These are phyloP conservation scores for Micropoecilia bifurca DNA, from an alignment of 2,797 vertebrate genomes.

Conservation along the genomic window DNA sequence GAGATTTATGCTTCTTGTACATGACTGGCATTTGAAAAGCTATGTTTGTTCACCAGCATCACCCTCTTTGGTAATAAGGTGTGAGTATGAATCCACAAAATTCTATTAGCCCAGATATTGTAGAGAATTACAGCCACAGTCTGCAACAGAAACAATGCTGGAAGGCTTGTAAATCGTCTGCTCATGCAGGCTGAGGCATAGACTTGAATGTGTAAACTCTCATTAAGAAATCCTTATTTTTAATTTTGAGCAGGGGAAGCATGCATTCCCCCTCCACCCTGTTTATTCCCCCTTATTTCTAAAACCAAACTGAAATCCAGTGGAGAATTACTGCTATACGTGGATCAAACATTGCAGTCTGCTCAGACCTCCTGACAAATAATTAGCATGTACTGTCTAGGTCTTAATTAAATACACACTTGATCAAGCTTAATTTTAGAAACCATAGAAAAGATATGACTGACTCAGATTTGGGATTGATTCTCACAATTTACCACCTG, in stretches of 20 bases:
- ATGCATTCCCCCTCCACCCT: neutral
- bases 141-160: conserved; percentile 59
- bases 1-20: conserved; percentile 29
- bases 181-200: conserved; percentile 59
- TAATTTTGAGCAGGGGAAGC: conserved; percentile 48
- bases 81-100: conserved; percentile 67
- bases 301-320: conserved; percentile 44
- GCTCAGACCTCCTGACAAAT: conserved; percentile 57
- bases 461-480: conserved; percentile 51
- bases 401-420: conserved; percentile 43
- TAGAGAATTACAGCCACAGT: conserved; percentile 58
- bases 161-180: conserved; percentile 61
- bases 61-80: conserved; percentile 59
- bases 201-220: conserved; percentile 69
- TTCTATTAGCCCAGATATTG: conserved; percentile 62
- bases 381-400: conserved; percentile 64
- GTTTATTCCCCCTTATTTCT: conserved; percentile 5
- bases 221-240: conserved; percentile 60
- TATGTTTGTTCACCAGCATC: conserved; percentile 27
- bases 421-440: conserved; percentile 37
- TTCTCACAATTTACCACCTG: conserved; percentile 62
- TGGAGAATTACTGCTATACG: conserved; percentile 70
- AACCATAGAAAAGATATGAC: conserved; percentile 35
- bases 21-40: conserved; percentile 53
- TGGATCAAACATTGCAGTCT: conserved; percentile 58